Conservation (phyloP, 2,888 invertebrate genomes). For the Eupelmus urozonus region DNA sequence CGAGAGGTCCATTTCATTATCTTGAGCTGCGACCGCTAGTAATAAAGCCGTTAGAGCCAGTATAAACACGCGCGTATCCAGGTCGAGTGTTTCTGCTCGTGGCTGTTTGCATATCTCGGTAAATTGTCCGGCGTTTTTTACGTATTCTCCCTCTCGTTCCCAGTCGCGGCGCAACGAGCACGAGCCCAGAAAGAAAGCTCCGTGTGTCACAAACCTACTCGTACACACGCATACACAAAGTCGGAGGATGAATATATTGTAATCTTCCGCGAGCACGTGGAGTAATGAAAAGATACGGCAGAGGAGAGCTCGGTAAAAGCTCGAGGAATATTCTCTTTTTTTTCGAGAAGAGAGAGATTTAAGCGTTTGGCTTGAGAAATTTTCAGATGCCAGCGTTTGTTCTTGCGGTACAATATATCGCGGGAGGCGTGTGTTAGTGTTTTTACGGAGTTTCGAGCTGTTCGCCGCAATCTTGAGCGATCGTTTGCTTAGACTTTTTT, state of each 20-base stretch:
- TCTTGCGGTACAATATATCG: no score
- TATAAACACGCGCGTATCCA: conserved; percentile 51
- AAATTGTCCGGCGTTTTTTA: conserved; percentile 43
- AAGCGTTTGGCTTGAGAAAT: no score
- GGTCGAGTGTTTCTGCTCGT: conserved; percentile 44
- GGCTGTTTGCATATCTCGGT: conserved; percentile 49
- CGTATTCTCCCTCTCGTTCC: conserved; percentile 14
- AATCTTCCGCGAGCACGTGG: background rate
- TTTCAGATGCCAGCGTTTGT: no score
- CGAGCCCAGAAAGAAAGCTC: background rate
- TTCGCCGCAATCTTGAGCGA: no score
- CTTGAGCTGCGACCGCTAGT: conserved; percentile 24
- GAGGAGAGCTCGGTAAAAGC: no score
- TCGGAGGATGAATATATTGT: background rate
- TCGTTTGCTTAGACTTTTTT: no score
- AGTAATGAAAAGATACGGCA: background rate
- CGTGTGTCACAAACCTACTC: background rate
- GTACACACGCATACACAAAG: background rate
- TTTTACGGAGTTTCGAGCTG: no score
- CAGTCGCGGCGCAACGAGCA: background rate
- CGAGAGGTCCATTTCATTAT: conserved; percentile 46
- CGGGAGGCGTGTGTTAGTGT: no score
- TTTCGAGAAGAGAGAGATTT: no score
- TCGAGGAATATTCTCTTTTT: no score
- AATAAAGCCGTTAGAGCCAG: conserved; percentile 50